Percentiles rank a stretch among this genome's conserved stretches.
Conservation (phyloP, 2,888 invertebrate genomes). For the Perdita meconis region DNA sequence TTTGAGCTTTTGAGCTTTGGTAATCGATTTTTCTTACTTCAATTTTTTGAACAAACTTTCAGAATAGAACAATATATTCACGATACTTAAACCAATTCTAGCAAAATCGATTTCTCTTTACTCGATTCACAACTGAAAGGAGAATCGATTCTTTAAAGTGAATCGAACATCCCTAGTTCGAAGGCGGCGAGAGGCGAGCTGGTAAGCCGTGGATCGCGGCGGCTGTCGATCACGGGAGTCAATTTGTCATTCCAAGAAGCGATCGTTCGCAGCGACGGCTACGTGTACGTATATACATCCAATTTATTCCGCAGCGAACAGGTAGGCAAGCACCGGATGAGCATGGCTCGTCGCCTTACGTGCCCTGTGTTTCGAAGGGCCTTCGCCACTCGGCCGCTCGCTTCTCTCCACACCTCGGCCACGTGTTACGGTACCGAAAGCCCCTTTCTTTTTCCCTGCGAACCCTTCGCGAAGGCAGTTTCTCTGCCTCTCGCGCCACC, state of each 20-base stretch:
- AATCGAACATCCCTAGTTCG: too few relatives aligned
- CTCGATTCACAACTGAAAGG: too few relatives aligned
- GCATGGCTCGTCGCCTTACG: constrained; percentile 73
- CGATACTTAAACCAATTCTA: too few relatives aligned
- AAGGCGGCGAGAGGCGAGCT: not conserved
- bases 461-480: not conserved
- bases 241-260: constrained; percentile 65
- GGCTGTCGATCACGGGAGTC: constrained; percentile 39
- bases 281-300: constrained; percentile 59
- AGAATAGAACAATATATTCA: too few relatives aligned
- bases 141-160: too few relatives aligned
- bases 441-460: constrained; percentile 16
- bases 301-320: constrained; percentile 77
- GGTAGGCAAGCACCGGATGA: constrained; percentile 77
- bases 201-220: constrained; percentile 12
- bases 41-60: not conserved
- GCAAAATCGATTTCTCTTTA: too few relatives aligned
- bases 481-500: constrained; percentile 2
- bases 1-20: too few relatives aligned
- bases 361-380: constrained; percentile 67
- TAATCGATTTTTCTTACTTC: too few relatives aligned
- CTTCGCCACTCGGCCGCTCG: constrained; percentile 3
- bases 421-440: constrained; percentile 63
- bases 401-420: constrained; percentile 38
- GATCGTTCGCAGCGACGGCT: constrained; percentile 20